Evolutionary conservation across 2,797 vertebrate genomes (phyloP), one percentile per base, ranked within the genome.

Genomic region (Pempheris klunzingeri): DNA sequence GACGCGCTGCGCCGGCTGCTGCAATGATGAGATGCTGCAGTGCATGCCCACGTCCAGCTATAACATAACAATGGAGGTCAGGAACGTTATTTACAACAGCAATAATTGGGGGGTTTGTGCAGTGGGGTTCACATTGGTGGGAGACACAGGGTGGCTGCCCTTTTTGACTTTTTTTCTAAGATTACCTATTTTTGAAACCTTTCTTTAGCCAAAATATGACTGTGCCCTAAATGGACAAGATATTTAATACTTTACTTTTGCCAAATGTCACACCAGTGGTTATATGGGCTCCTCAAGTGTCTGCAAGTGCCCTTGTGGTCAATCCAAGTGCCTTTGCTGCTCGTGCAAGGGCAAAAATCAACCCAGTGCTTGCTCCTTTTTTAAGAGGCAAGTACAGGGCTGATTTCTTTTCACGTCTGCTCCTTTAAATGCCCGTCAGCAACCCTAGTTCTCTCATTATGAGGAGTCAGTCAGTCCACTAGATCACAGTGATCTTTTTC

Each of bases 1-100:
- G 81, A 96, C 95, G 87, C 96, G 98, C 84, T 99, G 98, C 22
- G 98, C 96, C 0, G 98, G 98, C 79, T 99, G 97, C 95, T 99
- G 98, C 92, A 96, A 92, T 0, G 98, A 99, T 2, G 98, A 99
- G 90, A 95, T 94, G 61, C 87, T 98, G 86, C 96, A 99, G 92
- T 99, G 98, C 60, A 96, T 94, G 64, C 97, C 98, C 58, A 96
- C 95, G 0, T 93, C 96, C 78, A 95, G 89, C 81, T 93, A 95
- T 90, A 99, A 99, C 86, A 80, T 98, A 81, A 99, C 98, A 61
- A 92, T 95, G 93, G 93, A 95, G 94, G 95, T 95, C 55, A 91
- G 91, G 4, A 5, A 26, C 2, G 0, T 39, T 39, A 4, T 60
- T 55, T 28, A 5, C 38, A 34, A n/a, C 15, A n/a, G 17, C 7